Evolutionary conservation across 2,797 vertebrate genomes (phyloP), one percentile per base, ranked within the genome.

Genomic region (Psittacula echo): DNA sequence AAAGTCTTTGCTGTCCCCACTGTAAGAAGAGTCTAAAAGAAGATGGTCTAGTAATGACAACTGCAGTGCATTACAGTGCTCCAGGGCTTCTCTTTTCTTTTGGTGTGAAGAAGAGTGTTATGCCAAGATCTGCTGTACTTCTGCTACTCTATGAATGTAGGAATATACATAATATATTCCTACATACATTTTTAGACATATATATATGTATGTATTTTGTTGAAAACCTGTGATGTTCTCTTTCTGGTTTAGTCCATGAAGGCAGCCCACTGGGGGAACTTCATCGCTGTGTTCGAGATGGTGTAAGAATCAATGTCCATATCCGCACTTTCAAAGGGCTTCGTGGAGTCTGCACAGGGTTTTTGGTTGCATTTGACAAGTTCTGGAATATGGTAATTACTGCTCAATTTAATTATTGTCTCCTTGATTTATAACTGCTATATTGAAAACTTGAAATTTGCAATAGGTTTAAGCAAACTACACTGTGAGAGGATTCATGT

Each of bases 381-480:
- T 99, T 99, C 97, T 99, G 99, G 99, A 99, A 99, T 97, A 98
- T 99, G 99, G 99, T 99, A 98, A 98, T 97, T 88, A 58, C 45
- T 68, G 19, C 75, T 74, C 16, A 30, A 62, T 27, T 18, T 41
- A 60, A 37, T 60, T 34, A 60, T 60, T 37, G 34, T 60, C 11
- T 60, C 58, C 37, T 92, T 77, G 16, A 54, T 87, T 90, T 93
- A 9, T 44, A 64, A 29, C 29, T 60, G 39, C 30, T 67, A 0
- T 13, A 11, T 15, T 64, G 70, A 84, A 90, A 81, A 51, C 10
- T 70, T 91, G 74, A 53, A 18, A 70, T 76, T 64, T 89, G n/a
- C n/a, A 42, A 9, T 8, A 48, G 44, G 4, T 85, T 82, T 92
- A 48, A 74, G 44, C 29, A 50, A 76, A 21, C 6, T 5, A 3